Percentiles rank a stretch among this genome's conserved stretches.
Evolutionary conservation across 92 coral and sea anemone species (phyloP).

Genomic region (Phenganax stokvisi): DNA sequence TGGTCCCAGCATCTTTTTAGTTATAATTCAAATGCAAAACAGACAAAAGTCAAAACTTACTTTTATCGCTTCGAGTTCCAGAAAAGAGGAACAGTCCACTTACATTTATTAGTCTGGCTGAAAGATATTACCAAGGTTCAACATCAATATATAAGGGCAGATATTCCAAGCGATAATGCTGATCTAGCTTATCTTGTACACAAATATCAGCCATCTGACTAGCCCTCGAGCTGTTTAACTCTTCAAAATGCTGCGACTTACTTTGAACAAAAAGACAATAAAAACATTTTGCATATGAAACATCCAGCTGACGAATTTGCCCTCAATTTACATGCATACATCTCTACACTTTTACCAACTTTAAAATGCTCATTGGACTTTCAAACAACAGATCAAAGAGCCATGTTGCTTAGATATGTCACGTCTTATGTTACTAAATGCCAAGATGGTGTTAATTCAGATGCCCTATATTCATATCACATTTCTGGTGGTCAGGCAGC

Average conservation of each 20-base stretch:
- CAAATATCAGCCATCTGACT: constrained; percentile 16
- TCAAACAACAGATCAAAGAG: constrained; percentile 42
- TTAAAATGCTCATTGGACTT: constrained; percentile 53
- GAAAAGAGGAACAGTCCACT: constrained; percentile 44
- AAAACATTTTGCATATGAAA: background rate
- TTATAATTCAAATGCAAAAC: background rate
- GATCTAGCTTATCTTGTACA: constrained; percentile 22
- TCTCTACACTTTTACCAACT: constrained; percentile 38
- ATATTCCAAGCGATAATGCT: constrained; percentile 24
- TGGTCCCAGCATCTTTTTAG: constrained; percentile 26
- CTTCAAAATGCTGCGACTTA: background rate
- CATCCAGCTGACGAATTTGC: constrained; percentile 44
- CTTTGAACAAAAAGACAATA: background rate
- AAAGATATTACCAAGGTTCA: background rate
- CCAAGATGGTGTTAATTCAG: constrained; percentile 33
- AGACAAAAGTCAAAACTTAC: constrained; percentile 15
- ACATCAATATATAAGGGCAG: constrained; percentile 1
- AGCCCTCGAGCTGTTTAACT: no score
- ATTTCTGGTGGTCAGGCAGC: constrained; percentile 10
- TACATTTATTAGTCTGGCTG: constrained; percentile 39
- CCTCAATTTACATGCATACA: constrained; percentile 41
- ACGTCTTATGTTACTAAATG: constrained; percentile 50
- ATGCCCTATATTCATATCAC: constrained; percentile 23
- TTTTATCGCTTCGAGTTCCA: constrained; percentile 50
- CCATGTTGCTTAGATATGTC: constrained; percentile 47